A percentile compares a stretch with the other conserved stretches of the same genome.
Conservation (phyloP, 2,888 invertebrate species). For the Eupithecia exiguata region DNA sequence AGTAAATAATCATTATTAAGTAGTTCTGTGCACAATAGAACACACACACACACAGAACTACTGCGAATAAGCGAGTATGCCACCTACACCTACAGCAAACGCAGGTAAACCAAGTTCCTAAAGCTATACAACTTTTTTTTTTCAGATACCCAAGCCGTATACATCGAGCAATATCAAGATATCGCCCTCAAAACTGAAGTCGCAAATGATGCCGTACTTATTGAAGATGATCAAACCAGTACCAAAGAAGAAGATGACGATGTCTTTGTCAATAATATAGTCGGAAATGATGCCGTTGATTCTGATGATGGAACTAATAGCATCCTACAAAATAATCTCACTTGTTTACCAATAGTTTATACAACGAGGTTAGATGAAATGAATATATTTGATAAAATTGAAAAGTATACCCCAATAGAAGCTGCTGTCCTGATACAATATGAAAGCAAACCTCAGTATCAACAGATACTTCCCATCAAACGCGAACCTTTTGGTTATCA, state of each 20-base stretch:
- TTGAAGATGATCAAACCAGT: not conserved
- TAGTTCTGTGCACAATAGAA: too few relatives aligned
- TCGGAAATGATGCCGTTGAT: not conserved
- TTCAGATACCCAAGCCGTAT: not conserved
- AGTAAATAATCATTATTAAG: too few relatives aligned
- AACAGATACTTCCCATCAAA: conserved; percentile 8
- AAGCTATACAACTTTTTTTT: not conserved
- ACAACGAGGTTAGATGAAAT: conserved; percentile 58
- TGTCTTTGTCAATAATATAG: not conserved
- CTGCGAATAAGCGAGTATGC: too few relatives aligned
- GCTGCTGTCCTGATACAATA: conserved; percentile 34
- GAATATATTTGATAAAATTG: conserved; percentile 41
- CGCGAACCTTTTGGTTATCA: conserved; percentile 11
- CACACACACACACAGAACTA: too few relatives aligned
- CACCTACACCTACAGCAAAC: not conserved
- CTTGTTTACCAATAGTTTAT: conserved; percentile 45
- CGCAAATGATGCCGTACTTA: not conserved
- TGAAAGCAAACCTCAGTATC: conserved; percentile 50
- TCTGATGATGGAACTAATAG: not conserved
- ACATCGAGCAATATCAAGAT: not conserved
- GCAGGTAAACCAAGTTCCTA: not conserved
- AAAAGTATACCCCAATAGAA: conserved; percentile 17
- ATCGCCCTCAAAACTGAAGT: not conserved
- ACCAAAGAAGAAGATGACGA: not conserved
- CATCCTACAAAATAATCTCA: not conserved